phyloP scores from a whole-genome alignment of 2,888 invertebrate species.

The Diarsia dahlii region DNA sequence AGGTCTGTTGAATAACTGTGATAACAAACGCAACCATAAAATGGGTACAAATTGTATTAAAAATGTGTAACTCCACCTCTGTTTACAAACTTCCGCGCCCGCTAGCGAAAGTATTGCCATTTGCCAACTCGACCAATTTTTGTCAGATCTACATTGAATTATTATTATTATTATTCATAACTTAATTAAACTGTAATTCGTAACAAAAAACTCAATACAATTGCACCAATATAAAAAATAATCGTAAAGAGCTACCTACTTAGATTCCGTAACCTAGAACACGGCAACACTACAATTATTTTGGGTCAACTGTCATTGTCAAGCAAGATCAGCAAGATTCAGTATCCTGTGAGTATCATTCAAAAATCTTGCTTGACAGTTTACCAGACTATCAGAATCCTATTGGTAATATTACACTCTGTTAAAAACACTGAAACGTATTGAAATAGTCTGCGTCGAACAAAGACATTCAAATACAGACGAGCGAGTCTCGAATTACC shows the following conservation, averaged over 20 bases:
- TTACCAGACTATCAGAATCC: too few relatives aligned
- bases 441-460: too few relatives aligned
- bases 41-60: background rate
- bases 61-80: background rate
- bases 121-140: background rate
- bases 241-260: background rate
- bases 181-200: background rate
- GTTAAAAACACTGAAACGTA: too few relatives aligned
- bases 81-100: background rate
- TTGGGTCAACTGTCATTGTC: background rate
- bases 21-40: too few relatives aligned
- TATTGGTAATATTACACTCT: too few relatives aligned
- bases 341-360: too few relatives aligned
- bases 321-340: too few relatives aligned
- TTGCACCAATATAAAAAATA: background rate
- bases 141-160: background rate
- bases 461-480: too few relatives aligned
- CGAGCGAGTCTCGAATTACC: too few relatives aligned
- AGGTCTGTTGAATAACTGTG: too few relatives aligned
- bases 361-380: too few relatives aligned
- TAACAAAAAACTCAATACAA: background rate
- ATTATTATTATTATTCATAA: background rate
- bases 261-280: background rate
- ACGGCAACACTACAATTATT: too few relatives aligned
- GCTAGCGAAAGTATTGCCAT: conserved; percentile 5